Base-by-base conservation (phyloP, 2,888 invertebrate species). In the Rhagium mordax region DNA sequence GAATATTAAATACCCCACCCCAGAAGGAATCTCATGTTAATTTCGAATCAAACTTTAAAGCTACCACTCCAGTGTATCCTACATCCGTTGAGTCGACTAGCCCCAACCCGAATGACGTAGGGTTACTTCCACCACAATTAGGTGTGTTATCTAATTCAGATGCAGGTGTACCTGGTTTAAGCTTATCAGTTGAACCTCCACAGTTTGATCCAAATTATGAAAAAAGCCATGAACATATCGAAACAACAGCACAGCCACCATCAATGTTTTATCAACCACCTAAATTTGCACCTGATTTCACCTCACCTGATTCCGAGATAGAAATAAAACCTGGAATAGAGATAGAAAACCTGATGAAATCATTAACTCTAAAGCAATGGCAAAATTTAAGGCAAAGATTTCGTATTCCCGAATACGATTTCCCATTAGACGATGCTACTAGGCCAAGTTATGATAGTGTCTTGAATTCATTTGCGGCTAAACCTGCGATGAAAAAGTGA, bases 381-480 rank as follows among this genome's bases (percentile, higher is more conserved):
- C 82, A 85, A 57, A 84, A 86, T 64, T 71, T 88, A 33, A 79
- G 87, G 71, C 80, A 83, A 47, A 79, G 84, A 66, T 87, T 87
- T 77, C 82, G 85, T 5, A 88, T 88, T 71, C 88, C 88, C 0
- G 88, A 88, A 75, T 88, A 86, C 70, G 86, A 88, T 65, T 88
- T 88, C 81, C 88, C 88, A 0, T 78, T 88, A 68, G 88, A 88
- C 71, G 78, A 83, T 0, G 85, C 81, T 3, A 72, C 81, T 0
- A 81, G 87, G 65, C 87, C 87, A 3, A 82, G 86, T 69, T 88
- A 88, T 69, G 86, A 86, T 21, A 84, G 85, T 73, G 83, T 83
- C 2, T 79, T 85, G n/a, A 85, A 82, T 79, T 88, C 88, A n/a
- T 88, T 88, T 79, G 85, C 86, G 74, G 85, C 83, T 15, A 74